These are phyloP conservation scores for Cryptus armator DNA, from an alignment of 2,888 invertebrate genomes.

Conservation along the genomic window DNA sequence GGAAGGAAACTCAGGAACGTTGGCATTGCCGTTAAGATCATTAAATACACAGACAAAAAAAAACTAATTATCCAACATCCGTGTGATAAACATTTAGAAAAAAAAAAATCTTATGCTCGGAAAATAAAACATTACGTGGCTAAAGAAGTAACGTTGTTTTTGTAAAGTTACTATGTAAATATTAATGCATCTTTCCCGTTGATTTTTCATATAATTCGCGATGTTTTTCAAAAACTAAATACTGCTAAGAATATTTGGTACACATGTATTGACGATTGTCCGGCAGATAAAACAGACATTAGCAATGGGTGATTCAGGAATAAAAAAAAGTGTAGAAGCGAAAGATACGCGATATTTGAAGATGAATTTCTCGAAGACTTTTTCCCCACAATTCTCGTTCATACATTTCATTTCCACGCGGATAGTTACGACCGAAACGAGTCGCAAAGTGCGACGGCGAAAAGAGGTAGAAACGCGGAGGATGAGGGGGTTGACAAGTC, in stretches of 20 bases:
- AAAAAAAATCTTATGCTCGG: too few species aligned
- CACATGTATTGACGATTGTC: not conserved
- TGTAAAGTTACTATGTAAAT: too few species aligned
- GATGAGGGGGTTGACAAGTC: constrained; percentile 20
- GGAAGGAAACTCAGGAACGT: not conserved
- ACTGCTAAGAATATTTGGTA: not conserved
- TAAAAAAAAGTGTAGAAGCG: not conserved
- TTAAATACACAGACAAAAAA: too few species aligned
- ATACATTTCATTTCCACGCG: constrained; percentile 6
- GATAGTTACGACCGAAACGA: constrained; percentile 1
- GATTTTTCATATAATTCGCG: too few species aligned
- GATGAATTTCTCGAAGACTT: not conserved
- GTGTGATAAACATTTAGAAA: too few species aligned
- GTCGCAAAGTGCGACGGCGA: constrained; percentile 24
- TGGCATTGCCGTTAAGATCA: not conserved
- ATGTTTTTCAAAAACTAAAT: not conserved
- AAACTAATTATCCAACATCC: too few species aligned
- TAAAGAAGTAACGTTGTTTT: too few species aligned
- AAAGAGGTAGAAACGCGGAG: constrained; percentile 10
- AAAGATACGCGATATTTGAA: not conserved
- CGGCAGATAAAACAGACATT: not conserved
- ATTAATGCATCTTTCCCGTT: too few species aligned
- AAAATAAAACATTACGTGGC: too few species aligned
- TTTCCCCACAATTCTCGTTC: constrained; percentile 1
- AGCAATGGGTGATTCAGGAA: not conserved